Percentiles rank a stretch among this genome's conserved stretches.
phyloP scores from a whole-genome alignment of 2,797 vertebrate genomes.

The Paedocypris micromegethes region DNA sequence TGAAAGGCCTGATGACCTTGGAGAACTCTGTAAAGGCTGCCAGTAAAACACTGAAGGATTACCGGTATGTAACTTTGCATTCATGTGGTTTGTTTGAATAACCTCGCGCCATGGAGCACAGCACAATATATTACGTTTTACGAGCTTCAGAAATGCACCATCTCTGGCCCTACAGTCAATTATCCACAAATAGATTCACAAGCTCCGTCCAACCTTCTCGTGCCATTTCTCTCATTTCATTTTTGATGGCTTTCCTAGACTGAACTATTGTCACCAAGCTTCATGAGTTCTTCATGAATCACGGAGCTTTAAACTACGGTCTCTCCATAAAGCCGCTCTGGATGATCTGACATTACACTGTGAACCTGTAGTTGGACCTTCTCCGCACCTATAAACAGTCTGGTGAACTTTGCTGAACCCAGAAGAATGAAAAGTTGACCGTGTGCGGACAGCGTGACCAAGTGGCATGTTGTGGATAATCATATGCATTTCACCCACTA shows the following conservation, averaged over 20 bases:
- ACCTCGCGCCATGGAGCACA: slow-evolving; percentile 52
- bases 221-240: slow-evolving; percentile 25
- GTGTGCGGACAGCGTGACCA: slow-evolving; percentile 30
- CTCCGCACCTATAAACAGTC: slow-evolving; percentile 39
- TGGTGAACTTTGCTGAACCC: slow-evolving; percentile 42
- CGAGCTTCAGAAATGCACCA: slow-evolving; percentile 53
- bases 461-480: slow-evolving; percentile 31
- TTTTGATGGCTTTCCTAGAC: slow-evolving; percentile 22
- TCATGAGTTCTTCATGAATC: slow-evolving; percentile 29
- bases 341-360: slow-evolving; percentile 40
- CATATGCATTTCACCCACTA: slow-evolving; percentile 28
- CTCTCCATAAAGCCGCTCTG: slow-evolving; percentile 25
- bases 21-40: slow-evolving; percentile 55
- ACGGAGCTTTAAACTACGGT: slow-evolving; percentile 22
- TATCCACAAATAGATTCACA: slow-evolving; percentile 55
- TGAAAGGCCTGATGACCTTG: slow-evolving; percentile 52
- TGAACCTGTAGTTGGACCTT: slow-evolving; percentile 38
- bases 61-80: slow-evolving; percentile 58
- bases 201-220: slow-evolving; percentile 16
- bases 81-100: slow-evolving; percentile 62
- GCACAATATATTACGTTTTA: slow-evolving; percentile 61
- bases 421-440: slow-evolving; percentile 24
- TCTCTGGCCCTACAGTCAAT: slow-evolving; percentile 52
- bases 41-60: slow-evolving; percentile 59
- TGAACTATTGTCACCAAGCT: too few relatives aligned